phyloP scores from a whole-genome alignment of 2,888 invertebrate genomes.

The Tetheella fluctuosa region DNA sequence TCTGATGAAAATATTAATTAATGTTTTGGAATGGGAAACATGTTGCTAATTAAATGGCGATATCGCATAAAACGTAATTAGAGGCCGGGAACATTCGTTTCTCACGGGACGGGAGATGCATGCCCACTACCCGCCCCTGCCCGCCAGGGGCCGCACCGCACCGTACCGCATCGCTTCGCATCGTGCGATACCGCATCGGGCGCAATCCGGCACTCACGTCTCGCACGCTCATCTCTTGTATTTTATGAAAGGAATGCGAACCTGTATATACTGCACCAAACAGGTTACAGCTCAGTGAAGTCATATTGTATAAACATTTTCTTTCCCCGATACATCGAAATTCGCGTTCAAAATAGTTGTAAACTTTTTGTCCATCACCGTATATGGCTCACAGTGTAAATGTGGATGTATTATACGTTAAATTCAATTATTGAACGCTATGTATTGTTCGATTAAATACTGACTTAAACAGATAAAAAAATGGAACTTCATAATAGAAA shows the following conservation, averaged over 20 bases:
- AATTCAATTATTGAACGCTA: not conserved
- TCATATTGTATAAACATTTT: slow-evolving; percentile 55
- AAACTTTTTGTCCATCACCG: slow-evolving; percentile 47
- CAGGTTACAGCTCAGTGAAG: slow-evolving; percentile 64
- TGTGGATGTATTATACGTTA: not conserved
- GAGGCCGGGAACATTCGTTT: slow-evolving; percentile 79
- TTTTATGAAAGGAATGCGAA: slow-evolving; percentile 69
- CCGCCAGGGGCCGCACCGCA: slow-evolving; percentile 26
- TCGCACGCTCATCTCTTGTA: slow-evolving; percentile 44
- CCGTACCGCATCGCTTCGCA: slow-evolving; percentile 27
- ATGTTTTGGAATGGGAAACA: slow-evolving; percentile 82
- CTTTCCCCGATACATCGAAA: slow-evolving; percentile 58
- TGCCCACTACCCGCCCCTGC: slow-evolving; percentile 35
- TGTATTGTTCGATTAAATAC: slow-evolving; percentile 5
- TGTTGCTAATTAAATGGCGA: slow-evolving; percentile 84
- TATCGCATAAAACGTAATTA: slow-evolving; percentile 83
- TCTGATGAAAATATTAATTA: slow-evolving; percentile 84
- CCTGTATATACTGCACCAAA: slow-evolving; percentile 52
- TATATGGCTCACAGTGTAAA: slow-evolving; percentile 28
- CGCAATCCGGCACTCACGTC: slow-evolving; percentile 20
- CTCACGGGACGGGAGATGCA: slow-evolving; percentile 69
- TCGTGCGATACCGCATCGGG: slow-evolving; percentile 41
- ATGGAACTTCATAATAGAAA: slow-evolving; percentile 65
- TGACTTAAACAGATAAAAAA: slow-evolving; percentile 36
- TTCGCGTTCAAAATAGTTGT: slow-evolving; percentile 56